Conservation (phyloP, 2,113 vertebrate species). For the Cyanoderma ruficeps region DNA sequence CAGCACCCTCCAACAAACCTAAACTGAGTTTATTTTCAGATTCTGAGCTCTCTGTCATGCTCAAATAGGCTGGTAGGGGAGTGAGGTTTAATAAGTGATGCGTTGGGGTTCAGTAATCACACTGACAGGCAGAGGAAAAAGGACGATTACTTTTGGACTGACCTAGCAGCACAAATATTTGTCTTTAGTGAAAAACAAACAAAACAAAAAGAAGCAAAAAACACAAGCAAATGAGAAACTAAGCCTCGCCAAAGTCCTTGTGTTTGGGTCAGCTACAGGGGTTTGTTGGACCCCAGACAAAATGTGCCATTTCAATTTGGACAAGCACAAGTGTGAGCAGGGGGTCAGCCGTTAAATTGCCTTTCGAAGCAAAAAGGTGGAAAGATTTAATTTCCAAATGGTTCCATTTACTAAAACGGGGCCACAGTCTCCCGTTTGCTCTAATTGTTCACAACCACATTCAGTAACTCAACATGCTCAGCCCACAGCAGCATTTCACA, state of each 20-base stretch:
- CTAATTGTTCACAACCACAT: not conserved
- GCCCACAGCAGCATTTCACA: not conserved
- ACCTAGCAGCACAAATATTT: conserved; percentile 27
- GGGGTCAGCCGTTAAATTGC: conserved; percentile 46
- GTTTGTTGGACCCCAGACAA: not conserved
- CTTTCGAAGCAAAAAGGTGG: conserved; percentile 38
- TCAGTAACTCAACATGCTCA: not conserved
- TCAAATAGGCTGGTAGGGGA: not conserved
- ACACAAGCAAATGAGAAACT: not conserved
- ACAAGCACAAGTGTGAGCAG: not conserved
- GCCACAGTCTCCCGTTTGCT: not conserved
- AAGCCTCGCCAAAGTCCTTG: not conserved
- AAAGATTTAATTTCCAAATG: conserved; percentile 43
- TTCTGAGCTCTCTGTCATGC: not conserved
- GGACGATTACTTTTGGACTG: not conserved
- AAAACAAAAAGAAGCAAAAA: not conserved
- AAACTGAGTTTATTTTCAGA: not conserved
- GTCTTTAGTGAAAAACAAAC: not conserved
- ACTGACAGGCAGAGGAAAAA: not conserved
- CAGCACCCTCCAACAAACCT: not conserved
- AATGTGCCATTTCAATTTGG: not conserved
- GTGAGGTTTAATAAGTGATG: not conserved
- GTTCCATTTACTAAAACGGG: not conserved
- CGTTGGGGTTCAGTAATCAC: not conserved
- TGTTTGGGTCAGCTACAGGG: not conserved